A percentile compares a stretch with the other conserved stretches of the same genome.
phyloP scores from a whole-genome alignment of 2,797 vertebrate genomes.

The Taeniopygia guttata region DNA sequence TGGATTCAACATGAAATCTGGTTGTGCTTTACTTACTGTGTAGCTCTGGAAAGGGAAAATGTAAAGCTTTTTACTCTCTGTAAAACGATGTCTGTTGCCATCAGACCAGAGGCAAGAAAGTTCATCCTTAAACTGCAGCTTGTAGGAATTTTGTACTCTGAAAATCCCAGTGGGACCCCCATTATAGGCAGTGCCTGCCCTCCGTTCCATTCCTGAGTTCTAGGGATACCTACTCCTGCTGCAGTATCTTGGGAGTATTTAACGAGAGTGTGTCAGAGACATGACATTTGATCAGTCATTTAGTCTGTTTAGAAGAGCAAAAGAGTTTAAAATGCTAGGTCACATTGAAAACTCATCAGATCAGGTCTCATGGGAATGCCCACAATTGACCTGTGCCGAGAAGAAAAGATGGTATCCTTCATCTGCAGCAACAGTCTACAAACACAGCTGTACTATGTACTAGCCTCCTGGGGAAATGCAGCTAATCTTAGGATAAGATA shows the following conservation, averaged over 20 bases:
- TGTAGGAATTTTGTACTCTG: neutral
- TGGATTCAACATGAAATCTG: neutral
- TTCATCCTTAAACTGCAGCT: neutral
- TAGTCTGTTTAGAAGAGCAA: neutral
- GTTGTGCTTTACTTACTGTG: neutral
- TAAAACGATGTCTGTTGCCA: neutral
- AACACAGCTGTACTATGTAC: neutral
- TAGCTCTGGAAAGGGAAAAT: neutral
- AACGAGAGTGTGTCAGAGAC: neutral
- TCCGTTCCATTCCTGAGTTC: neutral
- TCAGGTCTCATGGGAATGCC: neutral
- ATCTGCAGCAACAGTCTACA: neutral
- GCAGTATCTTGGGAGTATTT: neutral
- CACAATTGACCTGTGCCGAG: neutral
- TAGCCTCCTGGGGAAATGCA: neutral
- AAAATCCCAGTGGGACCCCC: neutral
- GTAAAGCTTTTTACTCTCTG: neutral
- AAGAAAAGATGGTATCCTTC: neutral
- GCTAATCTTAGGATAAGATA: neutral
- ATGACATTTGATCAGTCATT: neutral
- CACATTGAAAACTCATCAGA: neutral
- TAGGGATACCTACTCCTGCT: neutral
- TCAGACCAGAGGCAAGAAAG: neutral
- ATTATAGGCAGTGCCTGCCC: neutral
- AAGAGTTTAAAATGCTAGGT: neutral